A percentile compares a stretch with the other conserved stretches of the same genome.
phyloP scores from a whole-genome alignment of 2,797 vertebrate genomes.

The Cirrhinus molitorella region DNA sequence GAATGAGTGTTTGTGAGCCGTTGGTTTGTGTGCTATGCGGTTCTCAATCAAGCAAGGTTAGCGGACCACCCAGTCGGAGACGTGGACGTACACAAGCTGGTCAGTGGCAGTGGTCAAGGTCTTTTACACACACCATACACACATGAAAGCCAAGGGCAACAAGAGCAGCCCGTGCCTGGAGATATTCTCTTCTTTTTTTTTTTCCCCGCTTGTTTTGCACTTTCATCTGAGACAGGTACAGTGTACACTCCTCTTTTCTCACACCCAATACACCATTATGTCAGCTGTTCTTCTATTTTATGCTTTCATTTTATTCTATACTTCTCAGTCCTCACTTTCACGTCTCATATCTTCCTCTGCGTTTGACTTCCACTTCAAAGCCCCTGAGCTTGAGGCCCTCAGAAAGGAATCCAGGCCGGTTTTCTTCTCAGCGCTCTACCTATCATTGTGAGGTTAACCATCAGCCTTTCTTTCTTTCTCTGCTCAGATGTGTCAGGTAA shows the following conservation, averaged over 20 bases:
- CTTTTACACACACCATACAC: constrained; percentile 66
- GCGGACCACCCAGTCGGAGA: constrained; percentile 78
- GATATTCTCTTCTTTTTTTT: constrained; percentile 64
- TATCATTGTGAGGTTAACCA: constrained; percentile 52
- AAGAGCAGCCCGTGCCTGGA: constrained; percentile 72
- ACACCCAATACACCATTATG: constrained; percentile 24
- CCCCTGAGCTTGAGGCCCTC: constrained; percentile 30
- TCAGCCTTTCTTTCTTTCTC: constrained; percentile 38
- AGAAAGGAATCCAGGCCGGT: constrained; percentile 38
- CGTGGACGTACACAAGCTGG: constrained; percentile 60
- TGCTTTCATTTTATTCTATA: constrained; percentile 12
- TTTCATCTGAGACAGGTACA: constrained; percentile 57
- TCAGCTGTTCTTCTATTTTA: constrained; percentile 36
- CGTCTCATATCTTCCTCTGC: constrained; percentile 41
- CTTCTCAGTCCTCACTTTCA: constrained; percentile 40
- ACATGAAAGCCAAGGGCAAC: constrained; percentile 68
- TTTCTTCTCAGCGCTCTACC: constrained; percentile 35
- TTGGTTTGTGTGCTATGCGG: constrained; percentile 53
- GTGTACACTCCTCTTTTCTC: constrained; percentile 34
- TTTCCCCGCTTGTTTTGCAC: background rate
- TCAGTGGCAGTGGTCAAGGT: constrained; percentile 76
- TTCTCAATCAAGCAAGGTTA: constrained; percentile 59
- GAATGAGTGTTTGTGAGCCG: constrained; percentile 50
- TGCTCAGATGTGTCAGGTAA: constrained; percentile 56
- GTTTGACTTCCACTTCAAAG: constrained; percentile 57